phyloP scores from a whole-genome alignment of 2,113 vertebrate genomes.

The Cettia cetti region DNA sequence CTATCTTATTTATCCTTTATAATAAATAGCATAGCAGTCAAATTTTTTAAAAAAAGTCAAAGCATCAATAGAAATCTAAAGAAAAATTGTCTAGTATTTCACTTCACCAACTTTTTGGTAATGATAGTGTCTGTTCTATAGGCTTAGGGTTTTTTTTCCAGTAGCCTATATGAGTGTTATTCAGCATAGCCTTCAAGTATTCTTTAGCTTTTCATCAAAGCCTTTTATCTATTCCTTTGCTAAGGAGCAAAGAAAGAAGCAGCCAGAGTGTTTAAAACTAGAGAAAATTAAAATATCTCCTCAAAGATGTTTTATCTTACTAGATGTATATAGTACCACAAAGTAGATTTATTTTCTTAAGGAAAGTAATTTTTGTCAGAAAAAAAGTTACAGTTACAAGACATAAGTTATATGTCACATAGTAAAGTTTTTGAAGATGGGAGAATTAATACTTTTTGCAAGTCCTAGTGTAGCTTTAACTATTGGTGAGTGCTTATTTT shows the following conservation, averaged over 20 bases:
- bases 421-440: neutral
- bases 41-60: neutral
- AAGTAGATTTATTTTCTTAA: neutral
- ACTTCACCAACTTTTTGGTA: neutral
- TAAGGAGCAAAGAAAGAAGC: neutral
- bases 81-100: neutral
- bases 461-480: neutral
- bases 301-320: neutral
- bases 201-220: neutral
- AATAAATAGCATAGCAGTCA: neutral
- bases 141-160: neutral
- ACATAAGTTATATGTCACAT: neutral
- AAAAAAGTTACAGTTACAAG: neutral
- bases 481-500: neutral
- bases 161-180: neutral
- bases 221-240: neutral
- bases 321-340: neutral
- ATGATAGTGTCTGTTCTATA: neutral
- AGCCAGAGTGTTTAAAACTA: neutral
- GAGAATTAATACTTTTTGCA: neutral
- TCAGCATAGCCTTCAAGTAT: neutral
- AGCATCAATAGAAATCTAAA: neutral
- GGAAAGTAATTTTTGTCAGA: neutral
- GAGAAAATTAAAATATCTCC: neutral
- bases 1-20: neutral